These are phyloP conservation scores for Mercenaria mercenaria DNA, from an alignment of 1,140 invertebrate species.

Conservation along the genomic window DNA sequence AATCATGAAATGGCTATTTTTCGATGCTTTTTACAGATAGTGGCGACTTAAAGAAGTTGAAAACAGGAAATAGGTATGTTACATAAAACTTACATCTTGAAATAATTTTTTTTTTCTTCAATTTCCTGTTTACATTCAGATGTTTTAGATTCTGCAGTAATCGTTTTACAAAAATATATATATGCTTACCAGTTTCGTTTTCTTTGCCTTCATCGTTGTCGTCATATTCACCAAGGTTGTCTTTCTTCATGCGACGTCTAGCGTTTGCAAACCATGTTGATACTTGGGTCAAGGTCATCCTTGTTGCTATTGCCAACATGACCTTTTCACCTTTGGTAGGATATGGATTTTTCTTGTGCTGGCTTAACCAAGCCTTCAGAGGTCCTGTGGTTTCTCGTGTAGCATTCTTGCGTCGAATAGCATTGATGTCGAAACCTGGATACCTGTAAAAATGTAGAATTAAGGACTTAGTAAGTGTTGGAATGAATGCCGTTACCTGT, in stretches of 20 bases:
- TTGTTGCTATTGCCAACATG: constrained; percentile 99
- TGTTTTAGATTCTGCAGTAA: no score
- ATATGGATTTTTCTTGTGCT: constrained; percentile 99
- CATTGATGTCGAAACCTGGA: constrained; percentile 57
- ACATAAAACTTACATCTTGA: no score
- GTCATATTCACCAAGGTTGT: constrained; percentile 97
- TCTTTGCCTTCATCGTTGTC: constrained; percentile 86
- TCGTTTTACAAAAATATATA: no score
- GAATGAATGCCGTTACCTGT: no score
- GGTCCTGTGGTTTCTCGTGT: constrained; percentile 98
- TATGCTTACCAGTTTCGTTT: no score
- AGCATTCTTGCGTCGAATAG: constrained; percentile 92
- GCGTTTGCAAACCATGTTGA: constrained; percentile 86
- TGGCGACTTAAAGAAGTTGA: no score
- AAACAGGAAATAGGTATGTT: no score
- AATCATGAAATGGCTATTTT: no score
- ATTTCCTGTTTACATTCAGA: no score
- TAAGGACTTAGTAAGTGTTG: not conserved
- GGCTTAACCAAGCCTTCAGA: constrained; percentile 98
- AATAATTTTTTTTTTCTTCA: no score
- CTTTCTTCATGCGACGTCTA: constrained; percentile 92
- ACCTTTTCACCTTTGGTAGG: constrained; percentile 99
- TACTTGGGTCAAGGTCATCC: constrained; percentile 98
- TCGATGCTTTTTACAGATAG: no score
- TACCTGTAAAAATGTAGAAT: constrained; percentile 45